Base-by-base conservation (phyloP, 2,888 invertebrate genomes). In the Prosopocoilus inquinatus region DNA sequence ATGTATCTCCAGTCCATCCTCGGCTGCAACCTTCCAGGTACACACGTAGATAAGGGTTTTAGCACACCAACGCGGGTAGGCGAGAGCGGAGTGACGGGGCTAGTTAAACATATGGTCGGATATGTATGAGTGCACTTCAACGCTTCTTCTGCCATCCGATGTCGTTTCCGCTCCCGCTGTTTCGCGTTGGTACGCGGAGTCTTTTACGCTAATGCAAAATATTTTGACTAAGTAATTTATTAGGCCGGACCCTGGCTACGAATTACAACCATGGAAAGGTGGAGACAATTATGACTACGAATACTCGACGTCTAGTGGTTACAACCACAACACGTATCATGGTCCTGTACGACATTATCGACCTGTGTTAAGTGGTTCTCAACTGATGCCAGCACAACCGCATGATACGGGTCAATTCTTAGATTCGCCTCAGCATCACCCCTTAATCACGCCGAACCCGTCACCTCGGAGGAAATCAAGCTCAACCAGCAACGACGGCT, bases 291-390 rank as follows among this genome's bases (percentile, higher is more conserved):
- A 71, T 58, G 84, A 84, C 55, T 84, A 84, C 63, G 84, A 84
- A 66, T 84, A 84, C 66, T 77, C 79, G 2, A 80, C 81, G 16
- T 77, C 80, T 16, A 81, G 79, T 41, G 79, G 81, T 51, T 89
- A 86, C 74, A 84, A 85, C 38, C 92, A 93, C 75, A 91, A 94
- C 78, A 94, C 94, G 1, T 96, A 94, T 79, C 95, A 94, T 76
- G 95, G 93, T 0, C 91, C 91, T 43, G 84, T 89, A 4, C 80
- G 87, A 59, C 91, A 91, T 70, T 83, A 85, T 68, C 82, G 91
- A 5, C 84, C 88, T 3, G 80, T 84, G 57, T 78, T 85, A 64
- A 81, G 83, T 0, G 82, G 80, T 2, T 80, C 80, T 0, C 82
- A 84, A 64, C 67, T 79, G 20, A 70, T 79, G 50, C 71, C 66